These are phyloP conservation scores for Hoplias malabaricus DNA, from an alignment of 2,113 vertebrate genomes.

Conservation along the genomic window DNA sequence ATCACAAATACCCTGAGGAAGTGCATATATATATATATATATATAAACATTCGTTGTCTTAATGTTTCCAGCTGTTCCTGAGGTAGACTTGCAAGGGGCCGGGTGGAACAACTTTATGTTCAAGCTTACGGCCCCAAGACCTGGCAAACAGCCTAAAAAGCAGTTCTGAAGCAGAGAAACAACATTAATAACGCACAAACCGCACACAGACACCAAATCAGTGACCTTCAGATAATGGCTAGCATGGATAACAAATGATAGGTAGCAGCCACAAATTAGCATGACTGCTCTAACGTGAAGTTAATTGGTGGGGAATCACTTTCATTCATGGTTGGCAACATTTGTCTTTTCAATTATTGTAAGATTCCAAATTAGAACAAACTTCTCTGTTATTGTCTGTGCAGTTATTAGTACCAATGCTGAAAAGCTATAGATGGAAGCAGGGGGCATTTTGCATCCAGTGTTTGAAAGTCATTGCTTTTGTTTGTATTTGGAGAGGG, in stretches of 20 bases:
- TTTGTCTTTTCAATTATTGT: too few species aligned
- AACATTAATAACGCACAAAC: neutral
- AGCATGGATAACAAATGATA: neutral
- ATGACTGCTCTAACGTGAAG: neutral
- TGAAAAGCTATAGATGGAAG: too few species aligned
- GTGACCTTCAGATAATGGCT: neutral
- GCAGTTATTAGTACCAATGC: neutral
- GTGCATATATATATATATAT: conserved; percentile 43
- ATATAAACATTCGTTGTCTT: conserved; percentile 30
- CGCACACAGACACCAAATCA: neutral
- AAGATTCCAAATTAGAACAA: too few species aligned
- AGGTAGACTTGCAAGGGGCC: neutral
- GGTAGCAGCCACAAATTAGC: neutral
- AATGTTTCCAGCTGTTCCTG: conserved; percentile 42
- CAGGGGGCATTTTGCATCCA: too few species aligned
- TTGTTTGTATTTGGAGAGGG: too few species aligned
- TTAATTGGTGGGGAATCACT: neutral
- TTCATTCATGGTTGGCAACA: neutral
- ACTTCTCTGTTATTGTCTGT: too few species aligned
- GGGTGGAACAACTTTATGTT: conserved; percentile 6
- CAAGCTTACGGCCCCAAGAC: neutral
- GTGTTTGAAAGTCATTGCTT: too few species aligned
- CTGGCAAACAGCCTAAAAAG: neutral
- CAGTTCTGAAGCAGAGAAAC: neutral
- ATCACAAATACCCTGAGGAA: conserved; percentile 36